Evolutionary conservation across 2,113 vertebrate species (phyloP).

Genomic region (Hystrix cristata): DNA sequence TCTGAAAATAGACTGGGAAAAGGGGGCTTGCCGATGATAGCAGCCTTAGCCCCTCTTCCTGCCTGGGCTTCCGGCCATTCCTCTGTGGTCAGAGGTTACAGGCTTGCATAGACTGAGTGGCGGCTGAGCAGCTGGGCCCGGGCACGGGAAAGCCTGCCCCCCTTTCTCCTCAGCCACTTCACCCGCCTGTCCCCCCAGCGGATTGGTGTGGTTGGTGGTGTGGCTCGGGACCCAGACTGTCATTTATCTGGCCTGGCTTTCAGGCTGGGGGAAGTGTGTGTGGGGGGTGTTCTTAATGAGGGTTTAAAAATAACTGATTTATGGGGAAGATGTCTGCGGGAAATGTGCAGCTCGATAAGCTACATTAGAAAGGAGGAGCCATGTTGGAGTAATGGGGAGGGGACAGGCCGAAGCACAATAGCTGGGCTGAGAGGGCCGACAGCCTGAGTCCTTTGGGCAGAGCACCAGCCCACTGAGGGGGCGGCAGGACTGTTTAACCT

Average conservation of each 20-base stretch:
- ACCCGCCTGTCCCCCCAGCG: not conserved
- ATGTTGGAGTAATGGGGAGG: not conserved
- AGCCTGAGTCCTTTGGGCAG: not conserved
- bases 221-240: slow-evolving; percentile 40
- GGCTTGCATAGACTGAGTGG: not conserved
- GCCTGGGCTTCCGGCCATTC: not conserved
- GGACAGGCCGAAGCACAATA: not conserved
- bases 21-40: not conserved
- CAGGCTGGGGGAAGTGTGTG: not conserved
- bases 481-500: not conserved
- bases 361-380: not conserved
- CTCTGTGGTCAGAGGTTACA: not conserved
- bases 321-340: slow-evolving; percentile 48
- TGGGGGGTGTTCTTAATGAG: slow-evolving; percentile 45
- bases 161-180: not conserved
- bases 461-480: not conserved
- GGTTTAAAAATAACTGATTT: slow-evolving; percentile 80
- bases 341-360: slow-evolving; percentile 66
- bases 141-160: not conserved
- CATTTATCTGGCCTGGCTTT: slow-evolving; percentile 51
- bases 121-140: not conserved
- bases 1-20: not conserved
- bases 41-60: not conserved
- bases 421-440: not conserved
- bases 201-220: not conserved